A percentile compares a stretch with the other conserved stretches of the same genome.
phyloP scores from a whole-genome alignment of 2,888 invertebrate species.

The Cloeon dipterum region DNA sequence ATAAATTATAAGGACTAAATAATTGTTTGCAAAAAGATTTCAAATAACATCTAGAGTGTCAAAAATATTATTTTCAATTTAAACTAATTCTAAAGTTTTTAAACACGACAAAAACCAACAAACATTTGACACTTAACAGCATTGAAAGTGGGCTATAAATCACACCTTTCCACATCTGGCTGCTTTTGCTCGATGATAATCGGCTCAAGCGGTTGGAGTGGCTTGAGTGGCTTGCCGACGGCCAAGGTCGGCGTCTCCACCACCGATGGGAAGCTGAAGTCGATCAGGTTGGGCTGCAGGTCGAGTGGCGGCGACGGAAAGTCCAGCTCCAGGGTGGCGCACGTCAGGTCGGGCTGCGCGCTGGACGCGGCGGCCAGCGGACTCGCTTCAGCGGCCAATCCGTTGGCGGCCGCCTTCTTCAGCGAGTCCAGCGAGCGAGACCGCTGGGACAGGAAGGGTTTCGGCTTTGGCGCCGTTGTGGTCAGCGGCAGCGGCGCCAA shows the following conservation, averaged over 20 bases:
- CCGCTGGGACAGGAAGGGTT: conserved; percentile 6
- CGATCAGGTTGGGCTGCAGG: not conserved
- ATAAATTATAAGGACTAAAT: no score
- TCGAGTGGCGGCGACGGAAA: not conserved
- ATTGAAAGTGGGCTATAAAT: no score
- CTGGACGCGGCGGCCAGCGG: not conserved
- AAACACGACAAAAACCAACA: no score
- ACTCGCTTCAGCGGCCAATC: not conserved
- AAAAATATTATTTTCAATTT: no score
- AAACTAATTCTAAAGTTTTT: no score
- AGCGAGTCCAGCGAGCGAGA: conserved; percentile 10
- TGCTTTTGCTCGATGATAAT: not conserved
- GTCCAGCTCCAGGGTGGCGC: not conserved
- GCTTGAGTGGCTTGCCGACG: not conserved
- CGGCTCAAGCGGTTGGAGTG: not conserved
- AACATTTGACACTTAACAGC: no score
- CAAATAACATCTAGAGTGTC: no score
- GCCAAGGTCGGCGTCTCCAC: no score
- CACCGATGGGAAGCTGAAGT: not conserved
- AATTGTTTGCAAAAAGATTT: no score
- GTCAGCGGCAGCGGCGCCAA: not conserved
- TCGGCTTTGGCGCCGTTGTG: not conserved
- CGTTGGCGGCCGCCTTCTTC: not conserved
- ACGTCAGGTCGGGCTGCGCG: not conserved
- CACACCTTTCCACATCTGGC: no score